Evolutionary conservation across 2,113 vertebrate species (phyloP), one percentile per base, ranked within the genome.

Genomic region (Paramormyrops kingsleyae): DNA sequence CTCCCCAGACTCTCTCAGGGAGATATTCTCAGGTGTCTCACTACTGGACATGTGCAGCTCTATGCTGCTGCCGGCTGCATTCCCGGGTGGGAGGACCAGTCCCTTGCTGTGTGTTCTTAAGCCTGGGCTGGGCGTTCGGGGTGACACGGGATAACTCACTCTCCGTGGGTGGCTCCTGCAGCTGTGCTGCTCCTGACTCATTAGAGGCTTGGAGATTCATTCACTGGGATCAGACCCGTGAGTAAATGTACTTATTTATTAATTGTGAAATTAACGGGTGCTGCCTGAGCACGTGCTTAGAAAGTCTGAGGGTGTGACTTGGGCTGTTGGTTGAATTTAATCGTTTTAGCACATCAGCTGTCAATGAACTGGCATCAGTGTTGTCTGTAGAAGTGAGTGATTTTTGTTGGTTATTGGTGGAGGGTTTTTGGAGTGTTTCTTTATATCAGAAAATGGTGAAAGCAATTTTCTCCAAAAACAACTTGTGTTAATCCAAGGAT

Each of bases 21-120:
- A 88, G 35, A 46, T 27, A 9, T n/a, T 44, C 56, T 46, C 35
- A 59, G 87, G 7, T n/a, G 56, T 88, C 53, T 10, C n/a, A n/a
- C 46, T 44, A 44, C 35, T 1, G 87, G 19, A 42, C 87, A 7
- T 17, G 31, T 66, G 19, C 87, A 12, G 52, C 56, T n/a, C 35
- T 15, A 0, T 3, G 15, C 50, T 4, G 53, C 12, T 7, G 1
- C 27, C 10, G 52, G 53, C 80, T 19, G 24, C 62, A 27, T 50
- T 87, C 17, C 17, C 1, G 15, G 31, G 13, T 35, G 84, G 91
- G 87, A 42, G 80, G 47, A 2, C 31, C 88, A 87, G 89, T 91
- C 92, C 94, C 46, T 52, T 12, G 49, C 62, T 86, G 92, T 91
- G 94, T 94, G 92, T 91, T 95, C 93, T 94, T 92, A 92, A 90